These are phyloP conservation scores for Leptopilina drosophilae DNA, from an alignment of 2,888 invertebrate genomes.

Conservation along the genomic window DNA sequence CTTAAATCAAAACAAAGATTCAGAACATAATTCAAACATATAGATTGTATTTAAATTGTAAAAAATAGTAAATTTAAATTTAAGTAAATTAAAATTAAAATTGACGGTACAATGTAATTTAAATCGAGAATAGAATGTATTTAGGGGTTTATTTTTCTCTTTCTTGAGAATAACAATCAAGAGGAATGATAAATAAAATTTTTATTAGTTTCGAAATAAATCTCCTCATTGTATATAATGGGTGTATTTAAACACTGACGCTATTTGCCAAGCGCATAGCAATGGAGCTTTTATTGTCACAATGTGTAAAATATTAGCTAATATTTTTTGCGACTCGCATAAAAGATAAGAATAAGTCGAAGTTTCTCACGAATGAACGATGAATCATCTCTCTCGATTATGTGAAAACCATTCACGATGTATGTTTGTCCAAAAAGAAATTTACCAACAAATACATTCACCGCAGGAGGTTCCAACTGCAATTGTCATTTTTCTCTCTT, in stretches of 20 bases:
- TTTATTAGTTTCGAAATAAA: slow-evolving; percentile 3
- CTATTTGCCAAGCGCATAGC: neutral
- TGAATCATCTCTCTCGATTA: slow-evolving; percentile 6
- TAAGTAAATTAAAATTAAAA: too few species aligned
- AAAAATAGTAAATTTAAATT: too few species aligned
- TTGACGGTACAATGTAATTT: too few species aligned
- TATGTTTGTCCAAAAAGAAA: neutral
- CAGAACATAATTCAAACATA: too few species aligned
- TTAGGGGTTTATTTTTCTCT: neutral
- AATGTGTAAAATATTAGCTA: slow-evolving; percentile 9
- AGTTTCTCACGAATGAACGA: slow-evolving; percentile 24
- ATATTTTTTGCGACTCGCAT: slow-evolving; percentile 4
- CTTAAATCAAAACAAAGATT: too few species aligned
- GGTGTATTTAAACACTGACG: neutral
- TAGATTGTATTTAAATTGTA: too few species aligned
- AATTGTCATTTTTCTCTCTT: neutral
- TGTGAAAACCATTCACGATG: neutral
- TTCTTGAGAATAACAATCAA: neutral
- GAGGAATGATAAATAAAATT: neutral
- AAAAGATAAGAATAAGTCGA: neutral
- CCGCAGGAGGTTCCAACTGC: neutral
- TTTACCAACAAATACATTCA: neutral
- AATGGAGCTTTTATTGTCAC: slow-evolving; percentile 24
- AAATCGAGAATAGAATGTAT: too few species aligned
- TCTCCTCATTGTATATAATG: neutral